Base-by-base conservation (phyloP, 2,888 invertebrate species). In the Acanthosoma haemorrhoidale region DNA sequence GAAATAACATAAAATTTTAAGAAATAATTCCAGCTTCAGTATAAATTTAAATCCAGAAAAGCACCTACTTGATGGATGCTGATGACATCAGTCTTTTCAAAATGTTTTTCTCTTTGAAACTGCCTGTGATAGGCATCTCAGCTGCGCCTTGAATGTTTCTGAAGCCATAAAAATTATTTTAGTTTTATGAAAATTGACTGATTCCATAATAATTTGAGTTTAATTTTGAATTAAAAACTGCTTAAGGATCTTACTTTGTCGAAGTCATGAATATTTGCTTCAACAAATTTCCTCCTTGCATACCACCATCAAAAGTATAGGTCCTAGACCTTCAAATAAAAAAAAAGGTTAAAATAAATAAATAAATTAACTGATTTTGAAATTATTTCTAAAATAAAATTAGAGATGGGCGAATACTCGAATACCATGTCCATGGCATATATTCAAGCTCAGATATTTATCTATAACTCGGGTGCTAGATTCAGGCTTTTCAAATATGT, bases 11-110 rank as follows among this genome's bases (percentile, higher is more conserved):
- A 31, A 29, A 64, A 15, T 34, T 21, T 36, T 2, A n/a, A 68
- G 15, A 38, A 0, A 39, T 16, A 39, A 8, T 25, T 70, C 11
- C 41, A 58, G 34, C 2, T 16, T 58, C 59, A 39, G 13, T 34
- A n/a, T 29, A 51, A 60, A n/a, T 38, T 67, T 38, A 15, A 39
- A 32, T 70, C 9, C 16, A 15, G 63, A 41, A 2, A 21, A 29
- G 21, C 38, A 76, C 78, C 78, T 75, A 82, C 82, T 80, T 77
- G 71, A 80, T 80, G 11, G 82, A 81, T 73, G 79, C 79, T 41
- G 80, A 77, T 18, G 78, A 78, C 75, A 79, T 78, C 15, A 79
- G 70, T 39, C 77, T 75, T 43, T 75, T 76, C 2, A 79, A 73
- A 4, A 78, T 75, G 69, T 76, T 77, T 71, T 75, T 78, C 29